Base-by-base conservation (phyloP, 1,140 invertebrate genomes). In the Chionoecetes opilio region DNA sequence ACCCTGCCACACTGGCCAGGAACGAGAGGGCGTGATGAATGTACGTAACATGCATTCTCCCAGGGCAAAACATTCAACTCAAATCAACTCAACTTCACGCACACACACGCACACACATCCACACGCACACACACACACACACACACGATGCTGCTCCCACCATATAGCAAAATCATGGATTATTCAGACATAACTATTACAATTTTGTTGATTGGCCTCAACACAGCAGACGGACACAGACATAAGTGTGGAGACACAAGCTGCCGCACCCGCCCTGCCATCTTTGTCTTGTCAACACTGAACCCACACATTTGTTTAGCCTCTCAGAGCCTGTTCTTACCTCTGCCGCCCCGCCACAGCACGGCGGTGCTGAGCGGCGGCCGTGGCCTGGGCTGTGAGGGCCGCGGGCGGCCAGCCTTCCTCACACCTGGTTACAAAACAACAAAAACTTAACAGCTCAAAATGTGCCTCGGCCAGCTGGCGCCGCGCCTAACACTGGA, bases 41-140 rank as follows among this genome's bases (percentile, higher is more conserved):
- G n/a, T 21, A 75, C 21, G 14, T 63, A 63, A 9, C 53, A 63
- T 21, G 2, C 53, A 21, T 63, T 21, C 9, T 21, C 17, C 3
- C 17, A 63, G 2, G 17, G 26, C 53, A 63, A 26, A 21, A 3
- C 17, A 63, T 63, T 8, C 53, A 63, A 21, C 17, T 63, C 53
- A 9, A 63, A 9, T 9, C 8, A 9, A 21, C 5, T 14, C 5
- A 63, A 21, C 8, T 9, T 9, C 8, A 9, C 8, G 26, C 5
- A 63, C 5, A 63, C 0, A 87, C 31, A 41, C 38, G 3, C 6
- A 90, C 37, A 46, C 37, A 90, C 35, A 90, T n/a, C n/a, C 88
- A 90, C 88, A 90, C 88, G 46, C 88, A 90, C 88, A 90, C 88
- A 41, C 35, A 46, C 37, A 46, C 17, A 90, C 88, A 90, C 37